Evolutionary conservation across 2,888 invertebrate species (phyloP), one percentile per base, ranked within the genome.

Genomic region (Idaea straminata): DNA sequence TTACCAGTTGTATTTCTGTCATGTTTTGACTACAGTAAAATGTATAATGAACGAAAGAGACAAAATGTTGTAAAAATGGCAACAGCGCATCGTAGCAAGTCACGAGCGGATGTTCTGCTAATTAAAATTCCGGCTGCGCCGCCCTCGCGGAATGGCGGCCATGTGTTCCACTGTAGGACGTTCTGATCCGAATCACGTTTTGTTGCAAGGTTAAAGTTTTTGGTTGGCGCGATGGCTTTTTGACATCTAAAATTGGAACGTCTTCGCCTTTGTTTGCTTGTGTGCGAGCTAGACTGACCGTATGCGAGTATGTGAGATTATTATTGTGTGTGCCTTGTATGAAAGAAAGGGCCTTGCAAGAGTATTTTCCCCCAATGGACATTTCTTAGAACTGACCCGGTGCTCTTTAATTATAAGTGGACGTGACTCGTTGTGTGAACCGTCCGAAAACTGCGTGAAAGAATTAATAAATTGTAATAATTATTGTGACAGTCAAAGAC

Each of bases 101-200:
- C 87, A 89, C 87, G 91, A 92, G 91, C 92, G 92, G 92, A 92
- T 92, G 91, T 92, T 92, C 92, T 91, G 91, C 91, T 92, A 92
- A 92, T 92, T 92, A 92, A 92, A 92, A 92, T 92, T 92, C 92
- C 91, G 92, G 91, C 92, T 91, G 91, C 86, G 90, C 91, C 92
- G 89, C 92, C 92, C 92, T 92, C 92, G 91, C 92, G 91, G 91
- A 91, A 91, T 92, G 91, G 91, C 88, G 87, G 92, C 92, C 92
- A 92, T 92, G 92, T 92, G 92, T 91, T 90, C 85, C 82, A 85
- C 87, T 83, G 84, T 89, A 86, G 88, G 88, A 87, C 34, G 58
- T 15, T 34, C 10, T 90, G 91, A 88, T 88, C 87, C 89, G 88
- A 88, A 83, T 88, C 88, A 86, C 85, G 87, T 87, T 89, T 83